Percentiles rank a stretch among this genome's conserved stretches.
Evolutionary conservation across 2,113 vertebrate species (phyloP).

Genomic region (Sula dactylatra): DNA sequence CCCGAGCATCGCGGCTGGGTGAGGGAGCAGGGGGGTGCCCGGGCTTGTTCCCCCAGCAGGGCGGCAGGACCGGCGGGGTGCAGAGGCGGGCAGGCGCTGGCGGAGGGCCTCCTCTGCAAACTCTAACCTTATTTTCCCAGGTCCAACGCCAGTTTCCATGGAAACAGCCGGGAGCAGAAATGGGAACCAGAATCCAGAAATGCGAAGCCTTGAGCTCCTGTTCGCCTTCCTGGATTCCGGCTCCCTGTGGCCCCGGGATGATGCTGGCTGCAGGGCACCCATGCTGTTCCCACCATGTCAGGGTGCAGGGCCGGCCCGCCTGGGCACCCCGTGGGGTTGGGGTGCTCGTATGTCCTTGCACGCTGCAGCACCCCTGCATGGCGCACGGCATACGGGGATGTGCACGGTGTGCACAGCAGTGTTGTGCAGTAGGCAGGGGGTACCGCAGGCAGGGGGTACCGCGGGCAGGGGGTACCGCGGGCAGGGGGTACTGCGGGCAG

Average conservation of each 20-base stretch:
- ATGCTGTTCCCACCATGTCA: fast-evolving
- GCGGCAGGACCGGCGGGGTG: neutral
- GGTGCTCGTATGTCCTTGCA: neutral
- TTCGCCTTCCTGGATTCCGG: slow-evolving; percentile 63
- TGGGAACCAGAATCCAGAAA: slow-evolving; percentile 72
- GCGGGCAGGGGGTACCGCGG: fast-evolving
- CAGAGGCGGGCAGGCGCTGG: slow-evolving; percentile 35
- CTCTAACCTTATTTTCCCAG: slow-evolving; percentile 75
- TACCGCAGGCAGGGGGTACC: neutral
- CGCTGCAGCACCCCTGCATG: fast-evolving
- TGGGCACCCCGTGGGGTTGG: neutral
- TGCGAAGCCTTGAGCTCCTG: slow-evolving; percentile 53
- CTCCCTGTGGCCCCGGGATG: neutral
- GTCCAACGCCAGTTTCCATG: slow-evolving; percentile 75
- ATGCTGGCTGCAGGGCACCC: neutral
- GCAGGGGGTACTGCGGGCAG: neutral
- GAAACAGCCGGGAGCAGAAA: slow-evolving; percentile 73
- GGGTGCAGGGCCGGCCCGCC: neutral
- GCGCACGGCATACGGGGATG: neutral
- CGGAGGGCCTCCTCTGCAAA: slow-evolving; percentile 52
- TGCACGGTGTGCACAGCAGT: neutral
- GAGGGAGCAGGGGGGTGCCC: neutral
- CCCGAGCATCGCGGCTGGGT: neutral
- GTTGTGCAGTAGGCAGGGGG: neutral
- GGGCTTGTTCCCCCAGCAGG: neutral